phyloP scores from a whole-genome alignment of 1,140 invertebrate genomes.

The Zaprionus gabonicus region DNA sequence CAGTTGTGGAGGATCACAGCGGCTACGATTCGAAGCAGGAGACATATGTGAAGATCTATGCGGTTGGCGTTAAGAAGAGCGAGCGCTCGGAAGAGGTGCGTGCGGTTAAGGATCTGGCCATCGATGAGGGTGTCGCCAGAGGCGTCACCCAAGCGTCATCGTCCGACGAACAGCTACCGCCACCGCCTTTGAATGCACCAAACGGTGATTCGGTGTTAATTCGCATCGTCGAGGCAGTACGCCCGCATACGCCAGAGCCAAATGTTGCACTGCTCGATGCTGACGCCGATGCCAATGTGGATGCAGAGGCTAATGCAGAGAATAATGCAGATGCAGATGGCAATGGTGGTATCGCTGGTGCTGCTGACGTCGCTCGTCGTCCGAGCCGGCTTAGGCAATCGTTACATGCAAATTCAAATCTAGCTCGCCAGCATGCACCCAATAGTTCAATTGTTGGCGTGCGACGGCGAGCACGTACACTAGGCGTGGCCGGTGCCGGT shows the following conservation, averaged over 20 bases:
- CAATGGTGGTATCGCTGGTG: conserved; percentile 22
- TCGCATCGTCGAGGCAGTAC: conserved; percentile 41
- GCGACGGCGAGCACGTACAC: conserved; percentile 77
- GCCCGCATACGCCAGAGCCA: conserved; percentile 38
- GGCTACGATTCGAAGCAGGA: conserved; percentile 92
- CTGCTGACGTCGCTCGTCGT: conserved; percentile 29
- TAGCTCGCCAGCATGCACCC: conserved; percentile 71
- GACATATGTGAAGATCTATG: conserved; percentile 92
- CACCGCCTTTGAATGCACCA: conserved; percentile 39
- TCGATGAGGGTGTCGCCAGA: conserved; percentile 44
- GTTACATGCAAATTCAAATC: conserved; percentile 60
- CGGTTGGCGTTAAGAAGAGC: conserved; percentile 86
- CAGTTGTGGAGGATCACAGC: conserved; percentile 92
- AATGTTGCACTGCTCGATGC: conserved; percentile 34
- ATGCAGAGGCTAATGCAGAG: conserved; percentile 13
- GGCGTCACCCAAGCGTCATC: conserved; percentile 17
- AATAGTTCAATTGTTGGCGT: conserved; percentile 79
- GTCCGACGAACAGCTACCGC: conserved; percentile 34
- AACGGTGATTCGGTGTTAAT: conserved; percentile 37
- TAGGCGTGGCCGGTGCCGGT: conserved; percentile 52
- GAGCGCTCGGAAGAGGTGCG: conserved; percentile 84
- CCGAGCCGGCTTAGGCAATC: conserved; percentile 52
- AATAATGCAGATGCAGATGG: conserved; percentile 16
- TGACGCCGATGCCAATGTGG: conserved; percentile 26
- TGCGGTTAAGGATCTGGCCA: conserved; percentile 68